phyloP scores from a whole-genome alignment of 2,113 vertebrate species.

The Madoqua kirkii region DNA sequence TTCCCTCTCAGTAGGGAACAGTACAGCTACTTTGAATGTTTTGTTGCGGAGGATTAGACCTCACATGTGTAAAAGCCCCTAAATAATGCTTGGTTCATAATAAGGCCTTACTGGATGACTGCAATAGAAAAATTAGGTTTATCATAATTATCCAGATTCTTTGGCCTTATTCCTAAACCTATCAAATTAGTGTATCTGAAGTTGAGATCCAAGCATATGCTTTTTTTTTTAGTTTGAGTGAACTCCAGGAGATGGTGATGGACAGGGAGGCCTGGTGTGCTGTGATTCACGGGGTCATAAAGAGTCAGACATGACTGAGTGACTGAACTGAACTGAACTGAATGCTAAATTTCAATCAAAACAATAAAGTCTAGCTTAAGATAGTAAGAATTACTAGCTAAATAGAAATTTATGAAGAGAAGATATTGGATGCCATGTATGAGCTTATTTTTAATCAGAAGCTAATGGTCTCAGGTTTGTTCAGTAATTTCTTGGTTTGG shows the following conservation, averaged over 20 bases:
- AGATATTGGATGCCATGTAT: not conserved
- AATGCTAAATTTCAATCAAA: not conserved
- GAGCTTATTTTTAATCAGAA: not conserved
- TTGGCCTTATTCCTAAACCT: not conserved
- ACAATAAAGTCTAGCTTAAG: not conserved
- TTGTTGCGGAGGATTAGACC: not conserved
- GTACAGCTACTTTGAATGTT: not conserved
- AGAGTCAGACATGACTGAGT: too few relatives aligned
- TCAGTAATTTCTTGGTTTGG: not conserved
- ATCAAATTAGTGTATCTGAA: not conserved
- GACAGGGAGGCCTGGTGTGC: too few relatives aligned
- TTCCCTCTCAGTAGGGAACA: not conserved
- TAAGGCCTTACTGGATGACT: not conserved
- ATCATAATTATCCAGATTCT: not conserved
- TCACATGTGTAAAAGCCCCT: not conserved
- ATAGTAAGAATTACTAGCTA: not conserved
- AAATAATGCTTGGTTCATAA: not conserved
- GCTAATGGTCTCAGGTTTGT: not conserved
- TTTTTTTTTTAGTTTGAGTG: too few relatives aligned
- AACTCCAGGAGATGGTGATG: too few relatives aligned
- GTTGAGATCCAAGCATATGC: not conserved
- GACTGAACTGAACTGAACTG: too few relatives aligned
- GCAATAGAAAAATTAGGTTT: not conserved
- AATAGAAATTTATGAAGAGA: not conserved
- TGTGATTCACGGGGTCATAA: too few relatives aligned